phyloP scores from a whole-genome alignment of 2,113 vertebrate species.

The Tapirus terrestris region DNA sequence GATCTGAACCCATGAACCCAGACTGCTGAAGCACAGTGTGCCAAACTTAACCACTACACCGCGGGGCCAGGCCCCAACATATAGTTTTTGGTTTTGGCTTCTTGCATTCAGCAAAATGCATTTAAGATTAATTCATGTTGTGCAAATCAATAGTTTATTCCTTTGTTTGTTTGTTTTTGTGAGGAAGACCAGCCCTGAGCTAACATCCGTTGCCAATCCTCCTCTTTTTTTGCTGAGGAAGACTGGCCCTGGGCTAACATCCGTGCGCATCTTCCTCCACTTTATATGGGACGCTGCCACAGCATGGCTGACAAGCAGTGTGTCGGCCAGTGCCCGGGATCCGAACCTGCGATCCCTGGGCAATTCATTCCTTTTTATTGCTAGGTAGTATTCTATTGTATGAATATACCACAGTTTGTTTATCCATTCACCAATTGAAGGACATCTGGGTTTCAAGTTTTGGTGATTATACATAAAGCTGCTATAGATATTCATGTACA shows the following conservation, averaged over 20 bases:
- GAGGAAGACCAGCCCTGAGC: too few relatives aligned
- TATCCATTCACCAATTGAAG: neutral
- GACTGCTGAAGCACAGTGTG: too few relatives aligned
- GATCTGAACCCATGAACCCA: too few relatives aligned
- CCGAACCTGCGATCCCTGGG: too few relatives aligned
- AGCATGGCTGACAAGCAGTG: too few relatives aligned
- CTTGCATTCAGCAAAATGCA: constrained; percentile 6
- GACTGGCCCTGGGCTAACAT: too few relatives aligned
- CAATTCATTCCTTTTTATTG: constrained; percentile 7
- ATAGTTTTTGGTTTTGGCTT: neutral
- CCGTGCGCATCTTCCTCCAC: too few relatives aligned
- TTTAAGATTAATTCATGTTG: neutral
- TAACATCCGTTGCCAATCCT: too few relatives aligned
- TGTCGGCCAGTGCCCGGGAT: too few relatives aligned
- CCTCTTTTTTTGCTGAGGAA: too few relatives aligned
- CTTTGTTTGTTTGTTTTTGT: neutral
- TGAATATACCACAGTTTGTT: neutral
- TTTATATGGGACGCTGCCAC: too few relatives aligned
- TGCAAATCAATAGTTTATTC: neutral
- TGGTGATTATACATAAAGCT: neutral
- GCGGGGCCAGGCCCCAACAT: neutral
- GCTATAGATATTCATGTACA: neutral
- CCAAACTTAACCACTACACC: too few relatives aligned
- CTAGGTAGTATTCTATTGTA: neutral
- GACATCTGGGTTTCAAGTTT: constrained; percentile 11